Evolutionary conservation across 2,888 invertebrate species (phyloP).

Genomic region (Pammene fasciana): DNA sequence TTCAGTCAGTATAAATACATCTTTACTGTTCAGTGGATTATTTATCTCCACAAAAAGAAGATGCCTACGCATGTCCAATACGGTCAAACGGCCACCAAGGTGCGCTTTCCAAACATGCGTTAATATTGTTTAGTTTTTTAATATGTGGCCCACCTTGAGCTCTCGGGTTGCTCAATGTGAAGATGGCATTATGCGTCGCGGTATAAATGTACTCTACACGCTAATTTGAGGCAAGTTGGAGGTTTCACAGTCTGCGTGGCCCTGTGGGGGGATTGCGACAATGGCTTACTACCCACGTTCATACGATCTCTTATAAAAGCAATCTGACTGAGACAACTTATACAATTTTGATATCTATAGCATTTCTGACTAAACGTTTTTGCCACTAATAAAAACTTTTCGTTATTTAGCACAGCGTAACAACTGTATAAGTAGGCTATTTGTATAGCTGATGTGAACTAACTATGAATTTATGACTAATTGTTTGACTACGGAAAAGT

Average conservation of each 20-base stretch:
- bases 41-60: not conserved
- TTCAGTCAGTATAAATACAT: too few species aligned
- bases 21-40: too few species aligned
- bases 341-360: not conserved
- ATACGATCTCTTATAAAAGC: conserved; percentile 48
- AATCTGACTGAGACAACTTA: conserved; percentile 40
- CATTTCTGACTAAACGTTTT: conserved; percentile 12
- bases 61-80: conserved; percentile 18
- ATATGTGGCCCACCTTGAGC: conserved; percentile 75
- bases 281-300: conserved; percentile 54
- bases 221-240: conserved; percentile 62
- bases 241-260: conserved; percentile 52
- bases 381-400: conserved; percentile 5
- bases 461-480: conserved; percentile 50
- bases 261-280: conserved; percentile 56
- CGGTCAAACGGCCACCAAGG: conserved; percentile 56
- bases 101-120: conserved; percentile 66
- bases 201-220: conserved; percentile 60
- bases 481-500: conserved; percentile 56
- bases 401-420: conserved; percentile 2
- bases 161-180: conserved; percentile 67
- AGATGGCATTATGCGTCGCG: conserved; percentile 66
- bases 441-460: conserved; percentile 46
- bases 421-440: conserved; percentile 1
- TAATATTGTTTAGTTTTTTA: conserved; percentile 71